Percentiles rank a stretch among this genome's conserved stretches.
phyloP scores from a whole-genome alignment of 2,888 invertebrate species.

The Nymphalis c-album region DNA sequence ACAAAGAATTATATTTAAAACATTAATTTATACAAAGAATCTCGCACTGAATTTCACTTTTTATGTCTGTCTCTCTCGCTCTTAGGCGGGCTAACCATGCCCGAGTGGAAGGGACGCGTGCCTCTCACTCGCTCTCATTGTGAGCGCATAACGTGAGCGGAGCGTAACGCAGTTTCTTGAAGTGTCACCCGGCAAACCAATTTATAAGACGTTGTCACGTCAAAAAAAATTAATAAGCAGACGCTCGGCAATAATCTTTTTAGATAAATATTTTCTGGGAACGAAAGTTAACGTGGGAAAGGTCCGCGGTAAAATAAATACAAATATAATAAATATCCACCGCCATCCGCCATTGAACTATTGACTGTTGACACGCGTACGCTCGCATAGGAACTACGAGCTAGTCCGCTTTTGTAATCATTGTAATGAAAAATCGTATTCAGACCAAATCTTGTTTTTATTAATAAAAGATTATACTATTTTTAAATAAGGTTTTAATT shows the following conservation, averaged over 20 bases:
- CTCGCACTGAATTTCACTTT: too few relatives aligned
- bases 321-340: conserved; percentile 56
- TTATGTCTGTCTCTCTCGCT: too few relatives aligned
- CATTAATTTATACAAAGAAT: too few relatives aligned
- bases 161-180: too few relatives aligned
- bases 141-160: too few relatives aligned
- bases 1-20: too few relatives aligned
- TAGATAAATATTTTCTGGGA: conserved; percentile 31
- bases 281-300: conserved; percentile 33
- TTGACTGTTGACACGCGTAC: conserved; percentile 54
- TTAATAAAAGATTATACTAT: neutral
- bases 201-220: too few relatives aligned
- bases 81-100: too few relatives aligned
- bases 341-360: conserved; percentile 56
- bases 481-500: too few relatives aligned
- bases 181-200: too few relatives aligned
- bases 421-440: neutral
- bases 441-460: neutral
- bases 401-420: conserved; percentile 10
- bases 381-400: conserved; percentile 28
- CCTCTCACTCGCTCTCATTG: too few relatives aligned
- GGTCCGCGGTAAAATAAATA: conserved; percentile 59
- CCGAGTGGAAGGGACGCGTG: too few relatives aligned
- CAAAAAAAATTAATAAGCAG: neutral
- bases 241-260: conserved; percentile 14